These are phyloP conservation scores for Clusia tigrina DNA, from an alignment of 2,888 invertebrate species.

Conservation along the genomic window DNA sequence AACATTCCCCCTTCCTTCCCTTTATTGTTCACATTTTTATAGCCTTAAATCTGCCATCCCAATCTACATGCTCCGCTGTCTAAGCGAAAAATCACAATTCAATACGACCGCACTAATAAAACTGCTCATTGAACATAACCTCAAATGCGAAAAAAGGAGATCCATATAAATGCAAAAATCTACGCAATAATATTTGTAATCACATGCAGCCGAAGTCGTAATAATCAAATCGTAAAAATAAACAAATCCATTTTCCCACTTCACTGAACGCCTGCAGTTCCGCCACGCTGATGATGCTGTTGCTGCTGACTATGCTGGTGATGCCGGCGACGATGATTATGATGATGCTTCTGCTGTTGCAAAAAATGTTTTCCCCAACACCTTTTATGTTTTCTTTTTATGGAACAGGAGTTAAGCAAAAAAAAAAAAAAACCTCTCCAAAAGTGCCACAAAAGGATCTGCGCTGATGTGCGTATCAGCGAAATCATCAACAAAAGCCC, in stretches of 20 bases:
- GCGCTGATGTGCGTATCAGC: constrained; percentile 18
- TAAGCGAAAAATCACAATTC: constrained; percentile 12
- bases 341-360: background rate
- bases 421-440: background rate
- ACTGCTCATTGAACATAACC: constrained; percentile 31
- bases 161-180: constrained; percentile 31
- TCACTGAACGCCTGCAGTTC: constrained; percentile 41
- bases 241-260: constrained; percentile 58
- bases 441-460: constrained; percentile 8
- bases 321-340: background rate
- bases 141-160: constrained; percentile 30
- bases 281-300: background rate
- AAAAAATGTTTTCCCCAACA: background rate
- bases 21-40: no score
- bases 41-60: no score
- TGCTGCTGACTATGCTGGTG: background rate
- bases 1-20: no score
- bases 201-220: constrained; percentile 55
- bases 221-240: constrained; percentile 59
- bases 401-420: no score
- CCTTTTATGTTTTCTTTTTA: no score
- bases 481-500: constrained; percentile 33
- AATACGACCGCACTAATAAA: constrained; percentile 25
- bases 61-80: no score
- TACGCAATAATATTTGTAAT: constrained; percentile 39